phyloP scores from a whole-genome alignment of 2,888 invertebrate species.

The Rotaria macrura region DNA sequence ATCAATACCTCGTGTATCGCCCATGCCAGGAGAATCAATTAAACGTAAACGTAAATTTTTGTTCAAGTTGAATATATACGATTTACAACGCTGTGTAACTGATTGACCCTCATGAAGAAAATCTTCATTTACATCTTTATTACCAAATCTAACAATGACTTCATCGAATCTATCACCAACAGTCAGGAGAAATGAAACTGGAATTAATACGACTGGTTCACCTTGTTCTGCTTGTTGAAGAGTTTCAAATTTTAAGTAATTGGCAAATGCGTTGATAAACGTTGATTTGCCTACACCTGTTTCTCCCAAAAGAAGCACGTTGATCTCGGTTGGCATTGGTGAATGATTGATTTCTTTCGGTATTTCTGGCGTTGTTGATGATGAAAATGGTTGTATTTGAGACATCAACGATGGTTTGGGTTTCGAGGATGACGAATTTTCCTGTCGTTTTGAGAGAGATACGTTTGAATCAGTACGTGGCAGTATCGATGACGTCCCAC shows the following conservation, averaged over 20 bases:
- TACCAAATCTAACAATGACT: neutral
- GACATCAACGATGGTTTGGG: too few species aligned
- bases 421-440: too few species aligned
- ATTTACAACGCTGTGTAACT: neutral
- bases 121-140: neutral
- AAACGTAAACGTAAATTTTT: neutral
- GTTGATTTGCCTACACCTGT: neutral
- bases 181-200: neutral
- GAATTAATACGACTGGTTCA: neutral
- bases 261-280: neutral
- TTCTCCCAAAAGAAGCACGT: neutral
- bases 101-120: neutral
- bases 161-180: neutral
- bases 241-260: neutral
- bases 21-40: neutral
- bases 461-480: too few species aligned
- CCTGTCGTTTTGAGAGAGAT: too few species aligned
- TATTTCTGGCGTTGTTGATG: too few species aligned
- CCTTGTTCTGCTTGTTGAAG: neutral
- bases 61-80: neutral
- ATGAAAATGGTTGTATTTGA: too few species aligned
- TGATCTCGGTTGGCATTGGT: neutral
- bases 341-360: too few species aligned
- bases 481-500: too few species aligned
- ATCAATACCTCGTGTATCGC: neutral